Conservation (phyloP, 2,888 invertebrate species). For the Caprella mutica region DNA sequence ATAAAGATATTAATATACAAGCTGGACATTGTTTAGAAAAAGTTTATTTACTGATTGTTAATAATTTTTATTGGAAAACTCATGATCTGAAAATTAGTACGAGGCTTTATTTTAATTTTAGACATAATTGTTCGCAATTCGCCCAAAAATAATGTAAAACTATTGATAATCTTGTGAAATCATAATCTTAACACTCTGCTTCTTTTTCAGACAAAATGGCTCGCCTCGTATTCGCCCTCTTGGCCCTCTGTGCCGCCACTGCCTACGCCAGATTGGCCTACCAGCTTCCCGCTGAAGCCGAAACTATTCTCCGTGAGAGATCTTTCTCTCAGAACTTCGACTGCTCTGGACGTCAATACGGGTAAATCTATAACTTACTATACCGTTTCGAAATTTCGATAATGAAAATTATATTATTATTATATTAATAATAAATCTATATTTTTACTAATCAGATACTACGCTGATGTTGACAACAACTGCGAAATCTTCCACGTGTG, state of each 20-base stretch:
- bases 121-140: too few species aligned
- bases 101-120: too few species aligned
- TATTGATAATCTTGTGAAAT: too few species aligned
- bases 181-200: too few species aligned
- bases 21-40: too few species aligned
- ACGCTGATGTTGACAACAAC: conserved; percentile 35
- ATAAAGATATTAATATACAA: too few species aligned
- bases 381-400: not conserved
- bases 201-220: not conserved
- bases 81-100: too few species aligned
- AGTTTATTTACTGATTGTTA: too few species aligned
- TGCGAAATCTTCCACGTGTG: conserved; percentile 36
- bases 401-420: not conserved
- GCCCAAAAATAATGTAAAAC: too few species aligned
- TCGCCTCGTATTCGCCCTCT: not conserved
- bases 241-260: not conserved
- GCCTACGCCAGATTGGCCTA: conserved; percentile 9
- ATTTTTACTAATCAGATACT: conserved; percentile 15
- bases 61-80: too few species aligned
- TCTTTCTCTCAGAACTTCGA: conserved; percentile 19
- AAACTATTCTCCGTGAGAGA: not conserved
- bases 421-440: not conserved
- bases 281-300: conserved; percentile 13
- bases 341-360: conserved; percentile 32
- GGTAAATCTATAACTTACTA: conserved; percentile 1